These are phyloP conservation scores for Masnerella sp. DNA, from an alignment of 2,888 invertebrate species.

Conservation along the genomic window DNA sequence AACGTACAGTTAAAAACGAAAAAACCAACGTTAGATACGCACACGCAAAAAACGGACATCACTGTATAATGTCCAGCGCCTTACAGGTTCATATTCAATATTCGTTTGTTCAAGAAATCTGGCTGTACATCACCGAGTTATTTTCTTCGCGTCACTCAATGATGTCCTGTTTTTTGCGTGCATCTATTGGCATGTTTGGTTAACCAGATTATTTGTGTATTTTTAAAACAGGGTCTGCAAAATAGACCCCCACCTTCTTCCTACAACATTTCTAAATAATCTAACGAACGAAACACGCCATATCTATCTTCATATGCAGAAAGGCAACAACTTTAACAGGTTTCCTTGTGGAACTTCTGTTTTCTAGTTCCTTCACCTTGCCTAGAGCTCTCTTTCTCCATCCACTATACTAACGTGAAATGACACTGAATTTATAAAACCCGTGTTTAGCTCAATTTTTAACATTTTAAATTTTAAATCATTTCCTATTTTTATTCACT, in stretches of 20 bases:
- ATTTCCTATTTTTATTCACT: slow-evolving; percentile 19
- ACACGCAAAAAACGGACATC: no score
- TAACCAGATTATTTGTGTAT: no score
- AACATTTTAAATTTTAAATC: not conserved
- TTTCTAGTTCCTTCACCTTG: slow-evolving; percentile 51
- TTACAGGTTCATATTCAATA: no score
- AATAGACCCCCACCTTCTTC: no score
- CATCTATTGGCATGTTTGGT: no score
- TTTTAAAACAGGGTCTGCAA: no score
- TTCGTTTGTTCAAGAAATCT: no score
- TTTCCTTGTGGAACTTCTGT: slow-evolving; percentile 45
- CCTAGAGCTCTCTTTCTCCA: slow-evolving; percentile 47
- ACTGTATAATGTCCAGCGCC: no score
- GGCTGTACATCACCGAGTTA: no score
- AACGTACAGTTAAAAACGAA: not conserved
- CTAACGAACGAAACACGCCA: no score
- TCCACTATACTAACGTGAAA: slow-evolving; percentile 7
- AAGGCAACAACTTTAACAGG: slow-evolving; percentile 15
- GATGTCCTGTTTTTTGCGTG: no score
- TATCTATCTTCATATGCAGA: slow-evolving; percentile 1
- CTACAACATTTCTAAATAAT: not conserved
- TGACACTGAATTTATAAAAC: not conserved
- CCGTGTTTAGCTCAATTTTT: slow-evolving; percentile 31
- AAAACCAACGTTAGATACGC: not conserved
- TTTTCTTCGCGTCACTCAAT: no score